Evolutionary conservation across 1,140 invertebrate species (phyloP).

Genomic region (Aphis craccivora): DNA sequence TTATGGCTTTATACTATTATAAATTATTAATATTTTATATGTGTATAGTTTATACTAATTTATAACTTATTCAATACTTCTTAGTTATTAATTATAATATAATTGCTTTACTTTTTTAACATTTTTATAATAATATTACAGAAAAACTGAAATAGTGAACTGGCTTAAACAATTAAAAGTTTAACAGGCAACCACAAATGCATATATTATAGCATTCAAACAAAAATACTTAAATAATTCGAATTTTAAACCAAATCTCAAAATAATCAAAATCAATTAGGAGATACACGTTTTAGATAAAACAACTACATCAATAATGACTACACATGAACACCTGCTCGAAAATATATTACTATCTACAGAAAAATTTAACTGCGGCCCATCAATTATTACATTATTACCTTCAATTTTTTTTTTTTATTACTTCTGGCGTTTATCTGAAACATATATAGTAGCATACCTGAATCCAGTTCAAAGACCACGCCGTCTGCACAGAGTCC

Average conservation of each 20-base stretch:
- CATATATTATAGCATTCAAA: background rate
- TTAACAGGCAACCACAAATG: background rate
- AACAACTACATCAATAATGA: background rate
- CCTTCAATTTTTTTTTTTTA: background rate
- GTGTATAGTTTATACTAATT: too few species aligned
- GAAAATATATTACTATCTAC: background rate
- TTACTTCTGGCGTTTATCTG: background rate
- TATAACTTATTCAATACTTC: too few species aligned
- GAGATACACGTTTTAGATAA: background rate
- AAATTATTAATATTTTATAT: too few species aligned
- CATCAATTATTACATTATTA: background rate
- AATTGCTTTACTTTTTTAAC: background rate
- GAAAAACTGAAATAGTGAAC: background rate
- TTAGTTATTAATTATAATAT: background rate
- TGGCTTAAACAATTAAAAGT: background rate
- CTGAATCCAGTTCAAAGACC: background rate
- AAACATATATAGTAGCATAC: background rate
- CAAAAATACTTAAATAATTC: background rate
- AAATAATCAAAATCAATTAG: background rate
- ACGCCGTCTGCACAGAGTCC: background rate
- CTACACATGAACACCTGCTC: background rate
- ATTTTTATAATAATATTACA: background rate
- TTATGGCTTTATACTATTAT: too few species aligned
- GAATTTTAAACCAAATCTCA: background rate
- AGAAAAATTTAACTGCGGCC: background rate